Base-by-base conservation (phyloP, 2,888 invertebrate genomes). In the Ennomos quercinarius region DNA sequence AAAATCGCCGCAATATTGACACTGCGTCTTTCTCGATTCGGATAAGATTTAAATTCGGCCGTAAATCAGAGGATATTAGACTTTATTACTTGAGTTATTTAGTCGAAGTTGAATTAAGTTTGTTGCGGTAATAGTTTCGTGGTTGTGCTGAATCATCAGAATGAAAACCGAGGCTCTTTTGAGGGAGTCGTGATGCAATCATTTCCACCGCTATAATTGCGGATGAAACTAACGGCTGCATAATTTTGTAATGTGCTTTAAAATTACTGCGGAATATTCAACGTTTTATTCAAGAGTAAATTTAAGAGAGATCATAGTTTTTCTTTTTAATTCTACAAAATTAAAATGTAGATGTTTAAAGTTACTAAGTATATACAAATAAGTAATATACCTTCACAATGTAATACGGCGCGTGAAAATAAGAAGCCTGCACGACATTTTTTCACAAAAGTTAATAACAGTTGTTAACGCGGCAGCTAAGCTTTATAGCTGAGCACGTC, bases 151-250 rank as follows among this genome's bases (percentile, higher is more conserved):
- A 59, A 54, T 55, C 50, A 55, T 46, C 62, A 59, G 61, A 64
- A 70, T 73, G 65, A 77, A 81, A 77, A 75, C 72, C 73, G 66
- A 68, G 65, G 76, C 72, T 78, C 77, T 79, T 83, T 81, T 78
- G 64, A 77, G 70, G 66, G 64, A 71, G 72, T 71, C 68, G 72
- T 71, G 67, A 71, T 74, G 80, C 73, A 79, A 82, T 80, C 75
- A 77, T 81, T 81, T 72, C 73, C 67, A 70, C 70, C 71, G 74
- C 66, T 72, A 77, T 83, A 80, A 84, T 81, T 81, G 78, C 77
- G 74, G 76, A 78, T 74, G 69, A 70, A 68, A 71, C 70, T 64
- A 67, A 68, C 68, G 64, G 70, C 65, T 61, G 74, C 62, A 68
- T 74, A 74, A 77, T 74, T 74, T 72, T 68, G 69, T 73, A 72